phyloP scores from a whole-genome alignment of 2,888 invertebrate genomes.

The Diarsia mendica region DNA sequence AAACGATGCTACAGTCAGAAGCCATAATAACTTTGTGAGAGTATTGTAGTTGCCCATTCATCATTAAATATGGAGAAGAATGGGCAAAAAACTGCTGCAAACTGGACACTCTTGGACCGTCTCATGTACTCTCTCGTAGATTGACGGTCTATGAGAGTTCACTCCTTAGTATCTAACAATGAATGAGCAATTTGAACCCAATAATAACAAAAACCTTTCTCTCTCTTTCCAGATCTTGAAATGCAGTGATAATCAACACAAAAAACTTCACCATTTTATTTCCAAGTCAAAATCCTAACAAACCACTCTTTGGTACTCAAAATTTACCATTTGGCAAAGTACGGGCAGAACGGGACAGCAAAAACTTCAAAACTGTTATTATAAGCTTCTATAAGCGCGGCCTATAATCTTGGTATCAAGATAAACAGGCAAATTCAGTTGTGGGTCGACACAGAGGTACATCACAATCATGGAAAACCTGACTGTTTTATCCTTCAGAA shows the following conservation, averaged over 20 bases:
- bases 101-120: too few relatives aligned
- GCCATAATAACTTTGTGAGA: too few relatives aligned
- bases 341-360: constrained; percentile 65
- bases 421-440: constrained; percentile 62
- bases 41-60: too few relatives aligned
- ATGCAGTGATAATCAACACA: constrained; percentile 84
- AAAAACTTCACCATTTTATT: constrained; percentile 74
- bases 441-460: constrained; percentile 68
- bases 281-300: constrained; percentile 72
- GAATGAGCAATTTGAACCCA: not conserved
- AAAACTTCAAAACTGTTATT: constrained; percentile 51
- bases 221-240: constrained; percentile 85
- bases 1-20: too few relatives aligned
- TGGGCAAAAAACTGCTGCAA: too few relatives aligned
- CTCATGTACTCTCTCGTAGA: too few relatives aligned
- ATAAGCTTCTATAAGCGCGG: constrained; percentile 62
- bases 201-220: constrained; percentile 56
- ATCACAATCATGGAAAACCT: constrained; percentile 78
- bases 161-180: too few relatives aligned
- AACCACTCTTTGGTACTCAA: constrained; percentile 64
- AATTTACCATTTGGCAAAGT: constrained; percentile 61
- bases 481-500: constrained; percentile 83
- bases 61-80: too few relatives aligned
- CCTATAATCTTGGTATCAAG: constrained; percentile 65
- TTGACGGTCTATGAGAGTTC: too few relatives aligned